These are phyloP conservation scores for Chaetops frenatus DNA, from an alignment of 2,113 vertebrate genomes.

Conservation along the genomic window DNA sequence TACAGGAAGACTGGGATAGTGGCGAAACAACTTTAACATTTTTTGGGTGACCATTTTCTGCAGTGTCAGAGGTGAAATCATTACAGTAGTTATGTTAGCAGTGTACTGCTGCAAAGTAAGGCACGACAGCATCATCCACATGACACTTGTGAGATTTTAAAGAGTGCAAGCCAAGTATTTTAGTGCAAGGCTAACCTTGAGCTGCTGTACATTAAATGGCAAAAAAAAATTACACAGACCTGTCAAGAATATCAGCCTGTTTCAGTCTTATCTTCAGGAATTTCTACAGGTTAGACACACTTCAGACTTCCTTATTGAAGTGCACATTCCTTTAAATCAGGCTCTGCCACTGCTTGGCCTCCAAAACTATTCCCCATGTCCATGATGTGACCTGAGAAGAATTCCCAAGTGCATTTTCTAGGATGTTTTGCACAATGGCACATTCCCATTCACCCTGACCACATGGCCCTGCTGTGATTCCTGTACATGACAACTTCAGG, in stretches of 20 bases:
- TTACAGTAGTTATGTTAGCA: neutral
- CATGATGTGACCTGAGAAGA: neutral
- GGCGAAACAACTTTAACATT: neutral
- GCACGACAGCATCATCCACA: neutral
- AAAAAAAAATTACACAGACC: neutral
- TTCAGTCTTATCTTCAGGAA: neutral
- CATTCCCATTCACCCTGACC: neutral
- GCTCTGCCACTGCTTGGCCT: neutral
- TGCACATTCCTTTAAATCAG: neutral
- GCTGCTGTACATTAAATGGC: neutral
- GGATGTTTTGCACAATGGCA: neutral
- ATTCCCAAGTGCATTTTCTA: neutral
- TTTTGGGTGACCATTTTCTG: neutral
- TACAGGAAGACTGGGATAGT: neutral
- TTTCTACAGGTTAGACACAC: neutral
- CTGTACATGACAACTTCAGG: neutral
- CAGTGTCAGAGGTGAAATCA: neutral
- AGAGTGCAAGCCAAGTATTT: neutral
- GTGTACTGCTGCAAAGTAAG: neutral
- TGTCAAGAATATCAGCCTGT: neutral
- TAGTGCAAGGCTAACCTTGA: neutral
- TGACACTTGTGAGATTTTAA: neutral
- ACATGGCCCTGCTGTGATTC: accelerated
- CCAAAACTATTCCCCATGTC: neutral
- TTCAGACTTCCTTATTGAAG: neutral